phyloP scores from a whole-genome alignment of 2,797 vertebrate species.

The Periparus ater region DNA sequence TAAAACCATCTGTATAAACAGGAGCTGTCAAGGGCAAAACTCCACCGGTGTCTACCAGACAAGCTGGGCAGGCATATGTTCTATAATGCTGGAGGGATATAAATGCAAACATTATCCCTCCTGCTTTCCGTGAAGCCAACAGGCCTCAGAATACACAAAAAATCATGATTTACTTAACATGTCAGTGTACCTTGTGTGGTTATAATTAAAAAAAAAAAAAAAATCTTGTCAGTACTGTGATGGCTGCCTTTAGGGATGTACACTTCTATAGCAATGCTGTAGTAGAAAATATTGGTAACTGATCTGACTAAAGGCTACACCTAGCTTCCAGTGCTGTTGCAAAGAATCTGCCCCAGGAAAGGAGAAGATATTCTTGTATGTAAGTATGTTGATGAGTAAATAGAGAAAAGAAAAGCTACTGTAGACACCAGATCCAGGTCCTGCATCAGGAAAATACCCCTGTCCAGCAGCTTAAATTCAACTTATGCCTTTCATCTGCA shows the following conservation, averaged over 20 bases:
- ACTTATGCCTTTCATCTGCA: neutral
- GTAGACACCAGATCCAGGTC: neutral
- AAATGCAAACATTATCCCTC: neutral
- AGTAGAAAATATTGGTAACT: neutral
- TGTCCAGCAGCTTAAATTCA: neutral
- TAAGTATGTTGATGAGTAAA: neutral
- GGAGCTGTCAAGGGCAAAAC: neutral
- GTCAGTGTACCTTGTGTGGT: accelerated
- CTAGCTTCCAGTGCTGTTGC: neutral
- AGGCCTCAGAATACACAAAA: neutral
- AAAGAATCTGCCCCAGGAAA: neutral
- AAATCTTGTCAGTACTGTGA: neutral
- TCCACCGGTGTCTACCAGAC: neutral
- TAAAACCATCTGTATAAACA: neutral
- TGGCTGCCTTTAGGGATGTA: neutral
- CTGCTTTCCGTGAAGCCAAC: neutral
- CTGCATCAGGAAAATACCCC: neutral
- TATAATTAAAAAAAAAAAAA: neutral
- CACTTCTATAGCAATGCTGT: neutral
- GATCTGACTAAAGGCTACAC: neutral
- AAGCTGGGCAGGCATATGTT: neutral
- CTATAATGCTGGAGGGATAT: neutral
- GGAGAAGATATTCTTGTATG: neutral
- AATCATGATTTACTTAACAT: neutral
- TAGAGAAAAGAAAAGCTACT: neutral